Evolutionary conservation across 2,113 vertebrate genomes (phyloP).

Genomic region (Bolborhynchus lineola): DNA sequence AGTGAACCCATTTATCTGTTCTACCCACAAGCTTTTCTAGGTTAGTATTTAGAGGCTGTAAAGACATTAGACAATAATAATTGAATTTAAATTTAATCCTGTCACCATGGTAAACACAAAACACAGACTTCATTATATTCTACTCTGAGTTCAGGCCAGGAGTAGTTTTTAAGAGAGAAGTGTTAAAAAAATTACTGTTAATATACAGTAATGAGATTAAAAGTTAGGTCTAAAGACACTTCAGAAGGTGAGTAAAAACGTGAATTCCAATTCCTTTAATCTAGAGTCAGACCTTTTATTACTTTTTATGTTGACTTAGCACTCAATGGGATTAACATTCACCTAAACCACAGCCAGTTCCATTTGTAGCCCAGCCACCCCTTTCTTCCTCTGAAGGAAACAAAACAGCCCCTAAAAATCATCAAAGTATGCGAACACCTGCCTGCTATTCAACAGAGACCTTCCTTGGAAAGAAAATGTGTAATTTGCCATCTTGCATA

Average conservation of each 20-base stretch:
- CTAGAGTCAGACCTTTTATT: not conserved
- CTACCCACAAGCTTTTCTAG: not conserved
- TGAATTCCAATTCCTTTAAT: not conserved
- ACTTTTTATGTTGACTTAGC: not conserved
- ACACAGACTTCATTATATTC: not conserved
- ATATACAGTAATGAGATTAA: not conserved
- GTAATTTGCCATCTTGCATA: not conserved
- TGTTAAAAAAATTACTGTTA: not conserved
- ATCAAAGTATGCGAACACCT: not conserved
- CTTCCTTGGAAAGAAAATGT: not conserved
- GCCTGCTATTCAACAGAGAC: not conserved
- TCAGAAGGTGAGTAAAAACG: not conserved
- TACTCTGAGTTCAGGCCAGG: not conserved
- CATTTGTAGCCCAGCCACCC: not conserved
- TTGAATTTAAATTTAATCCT: not conserved
- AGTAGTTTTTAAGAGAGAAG: not conserved
- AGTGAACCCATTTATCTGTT: not conserved
- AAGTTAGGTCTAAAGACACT: not conserved
- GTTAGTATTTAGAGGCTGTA: not conserved
- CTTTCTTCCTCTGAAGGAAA: not conserved
- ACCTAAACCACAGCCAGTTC: not conserved
- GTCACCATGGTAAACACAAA: not conserved
- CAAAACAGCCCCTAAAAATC: not conserved
- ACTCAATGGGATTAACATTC: constrained; percentile 4
- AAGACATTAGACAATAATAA: not conserved